Evolutionary conservation across 2,113 vertebrate genomes (phyloP).

Genomic region (Elachura formosa): DNA sequence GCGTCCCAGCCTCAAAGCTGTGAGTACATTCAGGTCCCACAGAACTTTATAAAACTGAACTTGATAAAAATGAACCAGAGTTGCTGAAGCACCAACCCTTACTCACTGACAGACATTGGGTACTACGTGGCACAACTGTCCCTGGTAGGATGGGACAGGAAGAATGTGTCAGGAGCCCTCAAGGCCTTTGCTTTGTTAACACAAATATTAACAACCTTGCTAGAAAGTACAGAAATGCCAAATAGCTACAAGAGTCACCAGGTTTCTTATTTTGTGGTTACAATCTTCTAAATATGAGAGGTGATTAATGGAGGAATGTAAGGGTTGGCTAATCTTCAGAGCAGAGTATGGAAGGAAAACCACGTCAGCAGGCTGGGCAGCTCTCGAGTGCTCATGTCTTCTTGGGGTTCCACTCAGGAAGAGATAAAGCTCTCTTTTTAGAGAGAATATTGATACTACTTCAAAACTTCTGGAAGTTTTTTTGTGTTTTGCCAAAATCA

Average conservation of each 20-base stretch:
- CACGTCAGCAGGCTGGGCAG: background rate
- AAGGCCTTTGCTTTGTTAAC: background rate
- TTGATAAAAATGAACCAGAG: background rate
- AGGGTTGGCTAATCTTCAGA: background rate
- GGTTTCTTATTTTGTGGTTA: background rate
- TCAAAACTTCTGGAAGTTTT: background rate
- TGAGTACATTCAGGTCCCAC: background rate
- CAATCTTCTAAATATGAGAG: background rate
- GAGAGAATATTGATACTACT: background rate
- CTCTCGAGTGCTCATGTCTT: background rate
- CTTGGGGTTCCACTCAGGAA: background rate
- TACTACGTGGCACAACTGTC: background rate
- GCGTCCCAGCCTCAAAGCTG: background rate
- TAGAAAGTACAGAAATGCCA: background rate
- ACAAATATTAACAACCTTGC: background rate
- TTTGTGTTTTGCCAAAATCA: background rate
- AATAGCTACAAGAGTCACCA: background rate
- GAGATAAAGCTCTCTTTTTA: background rate
- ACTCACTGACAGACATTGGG: background rate
- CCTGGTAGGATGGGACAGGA: background rate
- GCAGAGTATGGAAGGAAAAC: background rate
- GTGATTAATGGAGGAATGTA: background rate
- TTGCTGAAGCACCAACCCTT: background rate
- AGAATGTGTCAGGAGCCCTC: background rate
- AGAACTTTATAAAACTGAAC: background rate